A percentile compares a stretch with the other conserved stretches of the same genome.
Evolutionary conservation across 2,113 vertebrate genomes (phyloP).

Genomic region (Ahaetulla prasina): DNA sequence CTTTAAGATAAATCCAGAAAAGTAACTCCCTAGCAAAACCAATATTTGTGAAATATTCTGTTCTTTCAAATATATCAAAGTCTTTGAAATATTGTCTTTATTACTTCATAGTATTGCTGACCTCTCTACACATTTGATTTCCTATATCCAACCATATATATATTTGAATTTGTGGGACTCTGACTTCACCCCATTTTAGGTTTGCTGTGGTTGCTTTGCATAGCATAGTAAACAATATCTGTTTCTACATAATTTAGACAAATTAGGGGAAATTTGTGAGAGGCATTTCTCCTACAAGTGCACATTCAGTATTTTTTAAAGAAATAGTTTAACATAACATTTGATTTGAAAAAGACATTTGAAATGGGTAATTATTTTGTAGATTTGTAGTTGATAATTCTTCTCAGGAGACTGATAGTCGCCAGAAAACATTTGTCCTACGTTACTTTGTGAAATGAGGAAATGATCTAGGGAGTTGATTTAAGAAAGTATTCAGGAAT

Average conservation of each 20-base stretch:
- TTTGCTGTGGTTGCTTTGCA: neutral
- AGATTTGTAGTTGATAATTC: neutral
- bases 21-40: neutral
- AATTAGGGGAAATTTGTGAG: neutral
- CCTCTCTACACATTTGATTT: neutral
- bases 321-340: neutral
- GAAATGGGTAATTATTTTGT: neutral
- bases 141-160: neutral
- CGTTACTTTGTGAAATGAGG: neutral
- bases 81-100: neutral
- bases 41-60: neutral
- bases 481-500: neutral
- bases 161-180: neutral
- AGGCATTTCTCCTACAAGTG: neutral
- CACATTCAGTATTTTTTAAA: neutral
- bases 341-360: neutral
- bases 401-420: neutral
- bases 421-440: neutral
- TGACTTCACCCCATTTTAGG: neutral
- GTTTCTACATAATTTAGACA: neutral
- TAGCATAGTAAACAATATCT: neutral
- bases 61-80: neutral
- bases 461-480: neutral
- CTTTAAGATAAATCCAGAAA: neutral
- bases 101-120: neutral